A percentile compares a stretch with the other conserved stretches of the same genome.
phyloP scores from a whole-genome alignment of 2,113 vertebrate genomes.

The Chitala chitala region DNA sequence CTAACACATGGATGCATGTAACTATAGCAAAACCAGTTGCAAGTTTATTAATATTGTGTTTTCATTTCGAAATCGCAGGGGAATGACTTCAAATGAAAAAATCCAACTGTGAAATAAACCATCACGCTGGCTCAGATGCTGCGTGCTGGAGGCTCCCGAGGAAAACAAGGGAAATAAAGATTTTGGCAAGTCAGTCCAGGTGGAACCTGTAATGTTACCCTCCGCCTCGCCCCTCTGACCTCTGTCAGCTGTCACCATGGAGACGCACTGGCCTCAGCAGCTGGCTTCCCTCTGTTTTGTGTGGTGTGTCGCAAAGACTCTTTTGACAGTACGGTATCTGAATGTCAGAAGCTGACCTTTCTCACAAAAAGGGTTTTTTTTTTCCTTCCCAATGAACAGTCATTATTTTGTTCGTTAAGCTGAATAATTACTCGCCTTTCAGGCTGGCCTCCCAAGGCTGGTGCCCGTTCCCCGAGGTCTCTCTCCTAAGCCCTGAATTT shows the following conservation, averaged over 20 bases:
- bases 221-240: no score
- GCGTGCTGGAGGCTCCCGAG: no score
- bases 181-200: no score
- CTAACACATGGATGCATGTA: no score
- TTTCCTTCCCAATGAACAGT: neutral
- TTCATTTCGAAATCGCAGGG: no score
- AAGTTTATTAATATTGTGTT: no score
- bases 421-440: constrained; percentile 27
- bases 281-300: neutral
- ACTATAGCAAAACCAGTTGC: no score
- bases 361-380: neutral
- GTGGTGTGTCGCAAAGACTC: neutral
- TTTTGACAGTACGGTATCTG: neutral
- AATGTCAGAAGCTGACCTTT: constrained; percentile 20
- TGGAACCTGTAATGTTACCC: no score
- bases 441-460: neutral
- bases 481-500: neutral
- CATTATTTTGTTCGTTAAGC: constrained; percentile 25
- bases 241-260: constrained; percentile 1
- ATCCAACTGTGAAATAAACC: no score
- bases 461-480: neutral
- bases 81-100: no score
- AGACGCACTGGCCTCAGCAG: neutral
- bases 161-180: no score
- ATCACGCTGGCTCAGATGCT: no score